Base-by-base conservation (phyloP, 2,888 invertebrate species). In the Athripsodes cinereus region DNA sequence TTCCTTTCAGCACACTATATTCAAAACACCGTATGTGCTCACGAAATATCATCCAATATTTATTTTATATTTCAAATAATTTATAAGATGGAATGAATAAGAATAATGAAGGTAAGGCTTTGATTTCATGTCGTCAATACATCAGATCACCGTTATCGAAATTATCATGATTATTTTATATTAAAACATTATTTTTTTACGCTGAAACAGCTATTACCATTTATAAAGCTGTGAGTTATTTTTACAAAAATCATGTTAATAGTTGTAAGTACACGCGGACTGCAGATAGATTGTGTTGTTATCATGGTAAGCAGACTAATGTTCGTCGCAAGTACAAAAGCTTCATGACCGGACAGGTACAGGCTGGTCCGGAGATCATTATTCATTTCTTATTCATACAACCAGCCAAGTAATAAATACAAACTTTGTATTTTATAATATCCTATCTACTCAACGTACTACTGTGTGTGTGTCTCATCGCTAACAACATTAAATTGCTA, bases 311-410 rank as follows among this genome's bases (percentile, higher is more conserved):
- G 13, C 13, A 16, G 40, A 40, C n/a, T 40, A 40, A 40, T 40
- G 40, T 40, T 40, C 40, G 40, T 40, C 13, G 16, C 40, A 26
- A 50, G 53, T 46, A 56, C 56, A 56, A 56, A 55, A 55, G 58
- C 58, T 46, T 46, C 58, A 52, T 58, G 58, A 55, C 58, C 54
- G 55, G 58, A 40, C 51, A 58, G 54, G 55, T 55, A 55, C 58
- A 35, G 58, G 51, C 52, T 52, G 58, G 52, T 35, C 50, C 56
- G 51, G 51, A 56, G 56, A 51, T 51, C 56, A 56, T 56, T 56
- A 51, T 51, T 56, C 56, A 56, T 56, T 56, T 40, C 50, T 50
- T 26, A 47, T 21, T 50, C 46, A 56, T 34, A 26, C 26, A 26
- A 26, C 26, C 34, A 31, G 35, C 35, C 49, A 35, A 18, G 22